A percentile compares a stretch with the other conserved stretches of the same genome.
phyloP scores from a whole-genome alignment of 2,888 invertebrate species.

The Polia nebulosa region DNA sequence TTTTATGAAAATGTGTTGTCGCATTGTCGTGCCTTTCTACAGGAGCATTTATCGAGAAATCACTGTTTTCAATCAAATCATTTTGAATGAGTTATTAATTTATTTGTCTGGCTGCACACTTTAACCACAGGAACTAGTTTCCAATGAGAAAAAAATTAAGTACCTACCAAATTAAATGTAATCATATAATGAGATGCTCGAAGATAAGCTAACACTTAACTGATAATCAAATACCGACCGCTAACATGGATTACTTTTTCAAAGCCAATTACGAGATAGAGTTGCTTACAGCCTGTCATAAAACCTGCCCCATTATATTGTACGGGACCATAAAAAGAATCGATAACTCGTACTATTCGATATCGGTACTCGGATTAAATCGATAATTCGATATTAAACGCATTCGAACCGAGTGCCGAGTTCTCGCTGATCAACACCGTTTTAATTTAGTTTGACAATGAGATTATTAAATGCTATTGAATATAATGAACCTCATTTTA shows the following conservation, averaged over 20 bases:
- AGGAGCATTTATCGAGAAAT: neutral
- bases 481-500: constrained; percentile 52
- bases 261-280: constrained; percentile 60
- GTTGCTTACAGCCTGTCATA: constrained; percentile 58
- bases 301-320: constrained; percentile 55
- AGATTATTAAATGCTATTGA: constrained; percentile 62
- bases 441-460: constrained; percentile 68
- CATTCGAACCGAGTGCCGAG: constrained; percentile 47
- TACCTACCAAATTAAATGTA: constrained; percentile 30
- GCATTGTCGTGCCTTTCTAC: neutral
- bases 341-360: constrained; percentile 54
- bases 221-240: constrained; percentile 48
- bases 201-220: constrained; percentile 43
- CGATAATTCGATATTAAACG: constrained; percentile 62
- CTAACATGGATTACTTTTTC: constrained; percentile 58
- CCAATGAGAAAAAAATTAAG: constrained; percentile 28
- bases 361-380: constrained; percentile 61
- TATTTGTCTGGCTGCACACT: constrained; percentile 8
- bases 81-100: constrained; percentile 21
- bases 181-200: constrained; percentile 32
- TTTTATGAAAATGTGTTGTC: neutral
- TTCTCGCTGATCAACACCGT: constrained; percentile 60
- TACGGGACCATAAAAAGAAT: constrained; percentile 55
- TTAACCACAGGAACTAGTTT: constrained; percentile 25
- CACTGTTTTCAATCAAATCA: constrained; percentile 5